Percentiles rank a stretch among this genome's conserved stretches.
Evolutionary conservation across 1,140 invertebrate species (phyloP).

Genomic region (Melitaea cinxia): DNA sequence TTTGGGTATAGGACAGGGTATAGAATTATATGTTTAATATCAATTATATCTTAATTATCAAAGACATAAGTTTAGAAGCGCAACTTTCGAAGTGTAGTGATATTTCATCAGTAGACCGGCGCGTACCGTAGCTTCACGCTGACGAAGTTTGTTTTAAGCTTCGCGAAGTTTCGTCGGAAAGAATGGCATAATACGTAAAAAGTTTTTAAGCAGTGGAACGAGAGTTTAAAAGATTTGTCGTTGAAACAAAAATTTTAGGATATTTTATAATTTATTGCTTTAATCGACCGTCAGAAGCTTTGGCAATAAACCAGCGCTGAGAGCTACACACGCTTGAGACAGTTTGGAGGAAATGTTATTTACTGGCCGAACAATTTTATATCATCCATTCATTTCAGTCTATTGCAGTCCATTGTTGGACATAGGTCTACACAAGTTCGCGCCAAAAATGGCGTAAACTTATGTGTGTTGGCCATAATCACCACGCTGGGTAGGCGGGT

Average conservation of each 20-base stretch:
- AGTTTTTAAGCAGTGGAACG: constrained; percentile 2
- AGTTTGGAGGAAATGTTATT: no score
- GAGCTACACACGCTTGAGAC: no score
- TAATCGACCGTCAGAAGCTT: not conserved
- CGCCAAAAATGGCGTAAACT: no score
- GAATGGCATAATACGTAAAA: constrained; percentile 5
- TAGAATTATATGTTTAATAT: no score
- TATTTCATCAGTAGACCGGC: constrained; percentile 8
- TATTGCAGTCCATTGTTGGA: no score
- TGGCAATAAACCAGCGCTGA: not conserved
- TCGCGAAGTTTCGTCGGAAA: constrained; percentile 4
- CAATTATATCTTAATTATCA: no score
- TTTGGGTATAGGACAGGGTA: no score
- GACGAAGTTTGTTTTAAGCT: constrained; percentile 3
- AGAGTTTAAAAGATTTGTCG: constrained; percentile 9
- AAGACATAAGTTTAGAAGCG: not conserved
- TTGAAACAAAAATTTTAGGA: constrained; percentile 6
- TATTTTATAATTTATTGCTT: constrained; percentile 8
- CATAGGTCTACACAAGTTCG: no score
- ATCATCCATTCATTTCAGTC: no score
- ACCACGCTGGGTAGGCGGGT: no score
- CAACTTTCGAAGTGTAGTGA: constrained; percentile 3
- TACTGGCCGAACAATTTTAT: no score
- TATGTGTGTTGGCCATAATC: no score
- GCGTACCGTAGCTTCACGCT: constrained; percentile 4